phyloP scores from a whole-genome alignment of 35 echinoderm and acorn worm genomes.

The Stichopus chloronotus region DNA sequence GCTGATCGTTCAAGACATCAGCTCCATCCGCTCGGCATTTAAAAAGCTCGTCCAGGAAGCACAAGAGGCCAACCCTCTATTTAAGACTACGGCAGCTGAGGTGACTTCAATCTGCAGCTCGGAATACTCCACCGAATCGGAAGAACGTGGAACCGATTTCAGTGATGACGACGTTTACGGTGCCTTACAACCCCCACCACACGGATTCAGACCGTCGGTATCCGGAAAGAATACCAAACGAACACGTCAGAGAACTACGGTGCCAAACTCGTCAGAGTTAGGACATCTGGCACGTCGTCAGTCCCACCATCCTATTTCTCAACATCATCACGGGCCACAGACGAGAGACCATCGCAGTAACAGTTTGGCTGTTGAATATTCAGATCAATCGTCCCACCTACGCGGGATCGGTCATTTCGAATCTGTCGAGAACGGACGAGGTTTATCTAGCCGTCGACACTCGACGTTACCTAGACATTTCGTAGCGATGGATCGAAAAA shows the following conservation, averaged over 20 bases:
- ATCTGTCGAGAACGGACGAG: not conserved
- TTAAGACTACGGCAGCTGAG: not conserved
- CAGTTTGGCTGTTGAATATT: not conserved
- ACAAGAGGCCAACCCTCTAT: not conserved
- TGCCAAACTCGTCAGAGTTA: not conserved
- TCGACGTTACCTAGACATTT: not conserved
- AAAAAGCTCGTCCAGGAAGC: not conserved
- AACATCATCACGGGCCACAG: not conserved
- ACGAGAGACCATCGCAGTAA: not conserved
- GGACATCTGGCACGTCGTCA: not conserved
- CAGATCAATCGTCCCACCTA: not conserved
- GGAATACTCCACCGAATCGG: not conserved
- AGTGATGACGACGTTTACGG: not conserved
- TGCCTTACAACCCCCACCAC: not conserved
- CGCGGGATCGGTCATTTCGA: not conserved
- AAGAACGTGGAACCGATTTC: not conserved
- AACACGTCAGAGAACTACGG: not conserved
- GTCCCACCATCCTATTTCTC: not conserved
- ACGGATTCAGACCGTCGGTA: not conserved
- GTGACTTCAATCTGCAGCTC: not conserved
- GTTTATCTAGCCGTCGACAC: not conserved
- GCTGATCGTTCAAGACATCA: not conserved
- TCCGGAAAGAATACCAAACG: not conserved
- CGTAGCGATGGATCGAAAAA: not conserved
- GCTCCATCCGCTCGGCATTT: not conserved